A percentile compares a stretch with the other conserved stretches of the same genome.
These are phyloP conservation scores for Xerus rutilus DNA, from an alignment of 2,797 vertebrate species.

Conservation along the genomic window DNA sequence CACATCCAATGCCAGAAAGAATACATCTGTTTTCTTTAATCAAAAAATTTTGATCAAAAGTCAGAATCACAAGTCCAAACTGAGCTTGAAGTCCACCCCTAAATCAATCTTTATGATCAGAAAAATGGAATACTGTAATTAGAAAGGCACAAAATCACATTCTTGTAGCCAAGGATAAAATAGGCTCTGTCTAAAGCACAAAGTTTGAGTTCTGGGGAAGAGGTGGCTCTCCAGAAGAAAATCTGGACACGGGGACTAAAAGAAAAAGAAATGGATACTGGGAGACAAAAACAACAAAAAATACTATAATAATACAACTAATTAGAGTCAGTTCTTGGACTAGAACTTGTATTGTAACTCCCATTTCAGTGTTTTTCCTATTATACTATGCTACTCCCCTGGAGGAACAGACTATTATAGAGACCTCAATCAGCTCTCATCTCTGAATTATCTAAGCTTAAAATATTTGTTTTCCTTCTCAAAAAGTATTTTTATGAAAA, in stretches of 20 bases:
- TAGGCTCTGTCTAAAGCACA: constrained; percentile 23
- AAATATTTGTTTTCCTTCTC: constrained; percentile 43
- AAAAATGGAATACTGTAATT: neutral
- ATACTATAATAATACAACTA: neutral
- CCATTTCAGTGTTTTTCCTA: neutral
- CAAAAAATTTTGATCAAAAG: constrained; percentile 11
- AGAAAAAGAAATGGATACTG: neutral
- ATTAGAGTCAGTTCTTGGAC: neutral
- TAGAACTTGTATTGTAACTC: neutral
- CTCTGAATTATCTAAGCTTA: constrained; percentile 56
- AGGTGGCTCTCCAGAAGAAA: neutral
- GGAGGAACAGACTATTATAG: constrained; percentile 5
- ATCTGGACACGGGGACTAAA: neutral
- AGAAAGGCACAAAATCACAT: neutral
- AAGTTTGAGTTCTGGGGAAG: neutral
- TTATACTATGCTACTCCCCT: neutral
- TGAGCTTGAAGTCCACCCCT: neutral
- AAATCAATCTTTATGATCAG: neutral
- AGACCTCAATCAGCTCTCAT: neutral
- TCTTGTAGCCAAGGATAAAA: neutral
- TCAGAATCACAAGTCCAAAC: neutral
- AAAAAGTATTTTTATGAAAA: constrained; percentile 67
- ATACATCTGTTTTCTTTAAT: neutral
- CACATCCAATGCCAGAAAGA: neutral
- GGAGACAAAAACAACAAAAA: constrained; percentile 16